Evolutionary conservation across 2,113 vertebrate genomes (phyloP).

Genomic region (Poecile atricapillus): DNA sequence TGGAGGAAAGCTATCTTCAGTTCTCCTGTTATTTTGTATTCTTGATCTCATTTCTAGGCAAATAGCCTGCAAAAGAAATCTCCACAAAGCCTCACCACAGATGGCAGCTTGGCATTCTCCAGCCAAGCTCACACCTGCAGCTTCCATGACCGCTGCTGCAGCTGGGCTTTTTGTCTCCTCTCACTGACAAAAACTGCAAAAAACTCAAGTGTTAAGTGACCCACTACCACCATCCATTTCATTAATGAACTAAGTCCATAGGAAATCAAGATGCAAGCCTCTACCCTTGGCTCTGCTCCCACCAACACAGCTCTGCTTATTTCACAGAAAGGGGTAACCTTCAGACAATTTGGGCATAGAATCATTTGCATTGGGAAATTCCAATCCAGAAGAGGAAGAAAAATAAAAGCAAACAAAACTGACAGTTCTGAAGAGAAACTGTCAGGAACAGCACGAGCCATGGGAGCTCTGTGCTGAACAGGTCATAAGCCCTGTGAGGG

Average conservation of each 20-base stretch:
- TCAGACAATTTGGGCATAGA: neutral
- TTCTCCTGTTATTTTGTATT: neutral
- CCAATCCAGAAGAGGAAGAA: neutral
- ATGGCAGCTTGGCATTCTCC: constrained; percentile 2
- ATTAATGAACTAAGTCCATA: neutral
- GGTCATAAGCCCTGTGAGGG: rapidly evolving
- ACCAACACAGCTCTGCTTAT: rapidly evolving
- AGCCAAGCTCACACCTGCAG: constrained; percentile 40
- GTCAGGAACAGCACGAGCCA: neutral
- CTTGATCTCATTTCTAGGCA: neutral
- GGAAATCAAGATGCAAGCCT: neutral
- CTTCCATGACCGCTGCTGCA: neutral
- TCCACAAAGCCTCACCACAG: constrained; percentile 1
- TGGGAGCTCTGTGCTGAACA: neutral
- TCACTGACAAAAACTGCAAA: neutral
- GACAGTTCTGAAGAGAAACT: neutral
- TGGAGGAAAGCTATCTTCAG: neutral
- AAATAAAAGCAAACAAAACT: neutral
- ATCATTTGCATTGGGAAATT: neutral
- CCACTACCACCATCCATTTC: neutral
- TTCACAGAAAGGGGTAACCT: neutral
- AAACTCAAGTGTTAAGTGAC: neutral
- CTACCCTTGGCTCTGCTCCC: neutral
- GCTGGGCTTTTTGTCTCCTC: constrained; percentile 27
- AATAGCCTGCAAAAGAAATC: neutral